Evolutionary conservation across 2,113 vertebrate species (phyloP).

Genomic region (Eleginops maclovinus): DNA sequence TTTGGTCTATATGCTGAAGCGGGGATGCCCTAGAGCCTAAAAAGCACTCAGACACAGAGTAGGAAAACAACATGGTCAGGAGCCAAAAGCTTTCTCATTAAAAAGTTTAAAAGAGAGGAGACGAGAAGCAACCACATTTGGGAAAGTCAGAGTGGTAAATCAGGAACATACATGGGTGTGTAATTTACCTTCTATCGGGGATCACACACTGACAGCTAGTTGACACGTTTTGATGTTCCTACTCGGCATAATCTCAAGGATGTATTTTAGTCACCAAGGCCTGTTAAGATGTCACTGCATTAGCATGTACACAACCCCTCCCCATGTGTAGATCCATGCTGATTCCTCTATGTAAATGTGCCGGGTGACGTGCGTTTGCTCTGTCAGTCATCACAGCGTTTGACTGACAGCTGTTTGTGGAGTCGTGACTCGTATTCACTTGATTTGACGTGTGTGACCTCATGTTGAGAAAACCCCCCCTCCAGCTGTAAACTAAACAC

Average conservation of each 20-base stretch:
- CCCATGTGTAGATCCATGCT: conserved; percentile 13
- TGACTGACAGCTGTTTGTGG: conserved; percentile 62
- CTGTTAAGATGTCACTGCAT: too few relatives aligned
- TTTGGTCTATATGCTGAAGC: not conserved
- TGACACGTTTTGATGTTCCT: conserved; percentile 27
- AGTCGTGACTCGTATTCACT: conserved; percentile 32
- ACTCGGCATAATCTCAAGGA: too few relatives aligned
- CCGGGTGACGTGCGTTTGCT: conserved; percentile 34
- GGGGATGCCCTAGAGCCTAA: too few relatives aligned
- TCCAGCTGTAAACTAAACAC: conserved; percentile 35
- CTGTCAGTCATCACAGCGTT: conserved; percentile 52
- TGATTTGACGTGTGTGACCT: conserved; percentile 41
- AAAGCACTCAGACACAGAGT: not conserved
- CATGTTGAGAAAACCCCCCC: conserved; percentile 9
- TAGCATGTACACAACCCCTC: too few relatives aligned
- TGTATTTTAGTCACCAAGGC: too few relatives aligned
- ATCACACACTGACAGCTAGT: conserved; percentile 21
- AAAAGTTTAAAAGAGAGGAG: too few relatives aligned
- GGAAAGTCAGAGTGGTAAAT: conserved; percentile 7
- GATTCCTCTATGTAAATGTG: too few relatives aligned
- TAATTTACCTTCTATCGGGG: conserved; percentile 16
- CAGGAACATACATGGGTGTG: conserved; percentile 31
- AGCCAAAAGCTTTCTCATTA: not conserved
- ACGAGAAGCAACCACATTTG: too few relatives aligned
- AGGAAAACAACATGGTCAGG: conserved; percentile 5